Percentiles rank a stretch among this genome's conserved stretches.
phyloP scores from a whole-genome alignment of 2,888 invertebrate species.

The Chorisops tibialis region DNA sequence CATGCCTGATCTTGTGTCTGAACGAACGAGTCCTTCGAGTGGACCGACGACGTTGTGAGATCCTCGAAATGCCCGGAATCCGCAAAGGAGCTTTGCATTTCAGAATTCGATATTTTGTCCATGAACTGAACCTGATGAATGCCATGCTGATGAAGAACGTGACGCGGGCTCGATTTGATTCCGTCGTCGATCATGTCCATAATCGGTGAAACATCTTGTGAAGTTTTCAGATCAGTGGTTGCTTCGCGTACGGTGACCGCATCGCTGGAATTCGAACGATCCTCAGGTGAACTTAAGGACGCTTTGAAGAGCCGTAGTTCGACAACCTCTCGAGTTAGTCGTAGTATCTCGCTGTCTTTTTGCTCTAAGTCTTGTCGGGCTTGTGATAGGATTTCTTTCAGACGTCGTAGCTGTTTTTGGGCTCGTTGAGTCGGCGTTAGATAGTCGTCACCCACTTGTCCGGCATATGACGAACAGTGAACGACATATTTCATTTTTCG shows the following conservation, averaged over 20 bases:
- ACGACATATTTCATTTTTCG: conserved; percentile 75
- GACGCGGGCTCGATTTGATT: conserved; percentile 50
- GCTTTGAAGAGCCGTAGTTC: conserved; percentile 77
- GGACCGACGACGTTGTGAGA: conserved; percentile 69
- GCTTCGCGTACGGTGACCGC: conserved; percentile 72
- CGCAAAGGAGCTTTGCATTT: conserved; percentile 74
- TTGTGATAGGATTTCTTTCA: conserved; percentile 68
- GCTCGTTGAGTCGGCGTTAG: conserved; percentile 85
- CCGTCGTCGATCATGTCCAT: conserved; percentile 55
- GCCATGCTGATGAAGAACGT: conserved; percentile 44
- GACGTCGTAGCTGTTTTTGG: conserved; percentile 72
- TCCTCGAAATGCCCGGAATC: conserved; percentile 88
- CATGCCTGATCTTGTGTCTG: conserved; percentile 55
- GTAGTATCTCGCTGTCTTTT: conserved; percentile 73
- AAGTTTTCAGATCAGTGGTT: conserved; percentile 57
- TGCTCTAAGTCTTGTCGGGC: conserved; percentile 74
- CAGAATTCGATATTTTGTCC: conserved; percentile 43
- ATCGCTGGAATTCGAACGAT: conserved; percentile 74
- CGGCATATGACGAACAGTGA: conserved; percentile 78
- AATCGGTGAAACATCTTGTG: conserved; percentile 56
- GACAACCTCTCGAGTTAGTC: conserved; percentile 73
- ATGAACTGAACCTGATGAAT: conserved; percentile 52
- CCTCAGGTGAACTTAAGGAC: conserved; percentile 74
- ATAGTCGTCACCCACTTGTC: conserved; percentile 76
- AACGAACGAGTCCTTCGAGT: conserved; percentile 71